These are phyloP conservation scores for Coreoperca whiteheadi DNA, from an alignment of 2,113 vertebrate genomes.

Conservation along the genomic window DNA sequence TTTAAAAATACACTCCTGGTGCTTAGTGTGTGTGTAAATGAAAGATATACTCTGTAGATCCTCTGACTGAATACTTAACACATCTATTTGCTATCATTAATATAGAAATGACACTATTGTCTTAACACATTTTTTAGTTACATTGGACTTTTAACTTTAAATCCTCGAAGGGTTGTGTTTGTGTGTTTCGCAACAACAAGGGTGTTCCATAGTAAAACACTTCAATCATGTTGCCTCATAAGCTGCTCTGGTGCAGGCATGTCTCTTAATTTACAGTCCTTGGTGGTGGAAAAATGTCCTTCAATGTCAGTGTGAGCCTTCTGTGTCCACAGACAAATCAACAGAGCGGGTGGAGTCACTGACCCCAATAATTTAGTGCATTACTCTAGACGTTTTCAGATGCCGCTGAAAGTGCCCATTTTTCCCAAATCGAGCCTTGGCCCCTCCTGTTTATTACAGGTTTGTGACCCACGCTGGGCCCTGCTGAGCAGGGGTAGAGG, in stretches of 20 bases:
- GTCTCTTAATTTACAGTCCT: slow-evolving; percentile 82
- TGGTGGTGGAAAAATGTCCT: slow-evolving; percentile 83
- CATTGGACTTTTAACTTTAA: slow-evolving; percentile 49
- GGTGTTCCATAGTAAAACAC: slow-evolving; percentile 64
- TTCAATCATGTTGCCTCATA: slow-evolving; percentile 61
- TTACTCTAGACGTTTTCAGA: slow-evolving; percentile 83
- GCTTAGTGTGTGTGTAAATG: slow-evolving; percentile 64
- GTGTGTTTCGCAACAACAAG: slow-evolving; percentile 65
- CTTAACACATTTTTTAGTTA: slow-evolving; percentile 35
- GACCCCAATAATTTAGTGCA: slow-evolving; percentile 88
- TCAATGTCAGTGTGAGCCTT: slow-evolving; percentile 83
- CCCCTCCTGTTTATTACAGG: slow-evolving; percentile 86
- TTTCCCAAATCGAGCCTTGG: slow-evolving; percentile 77
- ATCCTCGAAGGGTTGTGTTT: slow-evolving; percentile 25
- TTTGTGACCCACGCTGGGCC: slow-evolving; percentile 83
- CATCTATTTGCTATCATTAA: slow-evolving; percentile 20
- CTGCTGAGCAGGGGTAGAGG: slow-evolving; percentile 73
- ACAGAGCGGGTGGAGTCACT: slow-evolving; percentile 83
- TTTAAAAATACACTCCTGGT: slow-evolving; percentile 82
- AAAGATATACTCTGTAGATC: slow-evolving; percentile 39
- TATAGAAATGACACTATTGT: slow-evolving; percentile 8
- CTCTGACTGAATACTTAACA: slow-evolving; percentile 11
- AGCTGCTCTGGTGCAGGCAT: slow-evolving; percentile 60
- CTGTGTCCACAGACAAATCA: slow-evolving; percentile 86
- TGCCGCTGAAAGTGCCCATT: slow-evolving; percentile 80